Percentiles rank a stretch among this genome's conserved stretches.
phyloP scores from a whole-genome alignment of 2,888 invertebrate species.

The Drosophila mimica region DNA sequence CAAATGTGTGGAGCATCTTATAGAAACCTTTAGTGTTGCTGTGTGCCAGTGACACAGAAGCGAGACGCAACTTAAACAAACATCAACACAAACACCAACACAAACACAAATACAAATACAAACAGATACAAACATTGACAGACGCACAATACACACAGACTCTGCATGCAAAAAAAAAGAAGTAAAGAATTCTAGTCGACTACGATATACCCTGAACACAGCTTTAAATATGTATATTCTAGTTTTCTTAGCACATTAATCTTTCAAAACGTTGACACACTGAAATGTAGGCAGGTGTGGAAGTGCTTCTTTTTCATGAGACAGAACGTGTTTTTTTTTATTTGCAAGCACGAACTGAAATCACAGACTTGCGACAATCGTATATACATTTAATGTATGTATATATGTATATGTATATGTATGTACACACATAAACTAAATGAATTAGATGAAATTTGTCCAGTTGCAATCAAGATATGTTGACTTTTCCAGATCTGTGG shows the following conservation, averaged over 20 bases:
- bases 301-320: background rate
- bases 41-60: conserved; percentile 69
- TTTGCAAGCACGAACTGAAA: background rate
- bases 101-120: conserved; percentile 2
- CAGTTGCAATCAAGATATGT: background rate
- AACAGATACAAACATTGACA: conserved; percentile 29
- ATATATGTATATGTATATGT: too few species aligned
- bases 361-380: background rate
- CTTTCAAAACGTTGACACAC: too few species aligned
- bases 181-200: background rate
- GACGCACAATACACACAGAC: conserved; percentile 5
- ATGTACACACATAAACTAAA: too few species aligned
- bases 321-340: background rate
- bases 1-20: conserved; percentile 50
- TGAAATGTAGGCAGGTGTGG: background rate
- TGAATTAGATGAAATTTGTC: background rate
- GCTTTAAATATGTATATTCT: background rate
- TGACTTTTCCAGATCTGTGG: background rate
- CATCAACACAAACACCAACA: conserved; percentile 33
- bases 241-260: too few species aligned
- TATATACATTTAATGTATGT: background rate
- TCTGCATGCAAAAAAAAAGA: background rate
- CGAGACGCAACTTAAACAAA: conserved; percentile 40
- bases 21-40: conserved; percentile 35
- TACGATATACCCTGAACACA: background rate